Conservation (phyloP, 2,113 vertebrate genomes). For the Corythornis cristatus region DNA sequence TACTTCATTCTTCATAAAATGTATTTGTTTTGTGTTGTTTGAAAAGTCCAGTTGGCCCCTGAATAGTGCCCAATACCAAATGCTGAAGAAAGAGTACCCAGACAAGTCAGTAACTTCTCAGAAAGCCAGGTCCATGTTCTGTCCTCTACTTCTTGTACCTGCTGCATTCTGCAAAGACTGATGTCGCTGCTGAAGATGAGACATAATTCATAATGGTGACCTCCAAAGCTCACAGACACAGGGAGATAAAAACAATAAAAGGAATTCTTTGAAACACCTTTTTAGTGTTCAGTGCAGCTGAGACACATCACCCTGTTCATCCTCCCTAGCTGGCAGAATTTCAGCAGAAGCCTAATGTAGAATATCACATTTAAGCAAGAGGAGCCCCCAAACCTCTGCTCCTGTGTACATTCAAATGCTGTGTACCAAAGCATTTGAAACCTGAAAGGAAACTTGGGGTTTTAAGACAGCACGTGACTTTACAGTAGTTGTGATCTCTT, state of each 20-base stretch:
- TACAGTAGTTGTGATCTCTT: neutral
- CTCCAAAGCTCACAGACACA: neutral
- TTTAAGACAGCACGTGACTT: neutral
- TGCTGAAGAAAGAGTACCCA: neutral
- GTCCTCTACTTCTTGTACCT: neutral
- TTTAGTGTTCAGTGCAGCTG: rapidly evolving
- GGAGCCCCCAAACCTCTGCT: neutral
- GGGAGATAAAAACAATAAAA: neutral
- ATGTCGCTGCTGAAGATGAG: neutral
- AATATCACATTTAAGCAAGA: neutral
- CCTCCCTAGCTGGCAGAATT: neutral
- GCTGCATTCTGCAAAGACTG: neutral
- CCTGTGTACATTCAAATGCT: neutral
- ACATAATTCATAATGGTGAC: neutral
- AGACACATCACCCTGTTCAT: rapidly evolving
- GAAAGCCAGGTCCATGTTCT: neutral
- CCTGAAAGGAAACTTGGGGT: neutral
- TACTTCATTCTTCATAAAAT: neutral
- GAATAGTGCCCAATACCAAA: neutral
- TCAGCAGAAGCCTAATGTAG: neutral
- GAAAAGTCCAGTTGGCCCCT: neutral
- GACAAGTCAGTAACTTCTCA: neutral
- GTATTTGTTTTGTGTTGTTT: neutral
- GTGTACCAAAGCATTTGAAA: neutral
- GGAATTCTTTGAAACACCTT: neutral